A percentile compares a stretch with the other conserved stretches of the same genome.
Evolutionary conservation across 2,113 vertebrate genomes (phyloP).

Genomic region (Lampris megalopsis): DNA sequence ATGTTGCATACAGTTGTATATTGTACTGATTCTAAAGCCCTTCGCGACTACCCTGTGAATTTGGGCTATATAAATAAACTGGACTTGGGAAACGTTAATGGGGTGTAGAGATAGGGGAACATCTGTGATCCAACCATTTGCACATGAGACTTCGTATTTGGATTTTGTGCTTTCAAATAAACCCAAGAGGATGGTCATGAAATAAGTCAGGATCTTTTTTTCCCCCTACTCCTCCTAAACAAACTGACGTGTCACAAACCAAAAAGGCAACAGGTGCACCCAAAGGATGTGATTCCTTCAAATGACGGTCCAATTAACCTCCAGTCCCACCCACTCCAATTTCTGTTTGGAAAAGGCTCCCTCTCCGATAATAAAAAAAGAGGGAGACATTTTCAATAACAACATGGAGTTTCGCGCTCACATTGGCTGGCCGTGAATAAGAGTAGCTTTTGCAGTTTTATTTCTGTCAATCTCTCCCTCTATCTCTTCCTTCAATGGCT

Average conservation of each 20-base stretch:
- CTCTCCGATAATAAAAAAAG: conserved; percentile 67
- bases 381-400: conserved; percentile 51
- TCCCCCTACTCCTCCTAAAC: conserved; percentile 46
- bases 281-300: conserved; percentile 68
- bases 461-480: conserved; percentile 62
- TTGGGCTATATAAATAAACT: background rate
- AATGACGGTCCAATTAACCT: conserved; percentile 76
- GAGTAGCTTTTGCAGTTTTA: conserved; percentile 53
- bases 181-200: conserved; percentile 22
- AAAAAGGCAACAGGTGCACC: conserved; percentile 83
- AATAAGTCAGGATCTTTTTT: conserved; percentile 47
- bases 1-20: no score
- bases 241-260: conserved; percentile 58
- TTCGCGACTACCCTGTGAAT: no score
- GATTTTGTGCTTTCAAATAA: conserved; percentile 12
- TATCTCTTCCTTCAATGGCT: conserved; percentile 71
- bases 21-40: no score
- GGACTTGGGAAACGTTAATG: background rate
- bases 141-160: background rate
- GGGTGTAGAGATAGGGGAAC: background rate
- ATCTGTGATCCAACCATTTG: background rate
- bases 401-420: conserved; percentile 43
- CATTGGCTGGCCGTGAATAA: conserved; percentile 69
- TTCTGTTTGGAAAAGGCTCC: conserved; percentile 74
- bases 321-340: conserved; percentile 69